A percentile compares a stretch with the other conserved stretches of the same genome.
Evolutionary conservation across 92 coral and sea anemone species (phyloP).

Genomic region (Epizoanthus stellaris): DNA sequence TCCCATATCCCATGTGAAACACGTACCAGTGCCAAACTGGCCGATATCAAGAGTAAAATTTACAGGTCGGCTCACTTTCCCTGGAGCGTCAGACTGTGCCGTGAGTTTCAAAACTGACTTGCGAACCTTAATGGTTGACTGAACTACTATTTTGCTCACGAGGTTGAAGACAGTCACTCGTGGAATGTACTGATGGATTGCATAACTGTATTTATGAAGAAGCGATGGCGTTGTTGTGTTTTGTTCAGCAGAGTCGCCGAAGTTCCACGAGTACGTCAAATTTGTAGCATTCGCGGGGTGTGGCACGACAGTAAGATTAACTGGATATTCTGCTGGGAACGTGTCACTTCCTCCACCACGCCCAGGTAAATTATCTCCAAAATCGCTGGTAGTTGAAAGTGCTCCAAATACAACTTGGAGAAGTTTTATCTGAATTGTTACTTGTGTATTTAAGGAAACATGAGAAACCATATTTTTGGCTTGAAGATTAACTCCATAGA

Average conservation of each 20-base stretch:
- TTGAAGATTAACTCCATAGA: constrained; percentile 48
- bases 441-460: constrained; percentile 10
- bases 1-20: constrained; percentile 66
- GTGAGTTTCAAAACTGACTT: constrained; percentile 56
- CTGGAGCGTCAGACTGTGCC: constrained; percentile 65
- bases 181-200: constrained; percentile 19
- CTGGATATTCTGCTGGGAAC: constrained; percentile 76
- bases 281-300: constrained; percentile 67
- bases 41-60: constrained; percentile 57
- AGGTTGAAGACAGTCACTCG: constrained; percentile 72
- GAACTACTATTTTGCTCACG: constrained; percentile 55
- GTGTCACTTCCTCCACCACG: constrained; percentile 52
- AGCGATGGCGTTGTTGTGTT: constrained; percentile 43
- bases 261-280: constrained; percentile 63
- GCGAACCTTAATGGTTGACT: constrained; percentile 31
- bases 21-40: constrained; percentile 74
- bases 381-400: constrained; percentile 64
- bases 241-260: constrained; percentile 44
- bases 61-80: constrained; percentile 56
- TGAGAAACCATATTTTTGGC: constrained; percentile 81
- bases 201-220: constrained; percentile 45
- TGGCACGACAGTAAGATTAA: constrained; percentile 67
- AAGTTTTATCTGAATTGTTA: constrained; percentile 70
- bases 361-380: constrained; percentile 60
- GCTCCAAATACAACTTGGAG: constrained; percentile 46